Evolutionary conservation across 2,113 vertebrate species (phyloP).

Genomic region (Microcebus lehilahytsara): DNA sequence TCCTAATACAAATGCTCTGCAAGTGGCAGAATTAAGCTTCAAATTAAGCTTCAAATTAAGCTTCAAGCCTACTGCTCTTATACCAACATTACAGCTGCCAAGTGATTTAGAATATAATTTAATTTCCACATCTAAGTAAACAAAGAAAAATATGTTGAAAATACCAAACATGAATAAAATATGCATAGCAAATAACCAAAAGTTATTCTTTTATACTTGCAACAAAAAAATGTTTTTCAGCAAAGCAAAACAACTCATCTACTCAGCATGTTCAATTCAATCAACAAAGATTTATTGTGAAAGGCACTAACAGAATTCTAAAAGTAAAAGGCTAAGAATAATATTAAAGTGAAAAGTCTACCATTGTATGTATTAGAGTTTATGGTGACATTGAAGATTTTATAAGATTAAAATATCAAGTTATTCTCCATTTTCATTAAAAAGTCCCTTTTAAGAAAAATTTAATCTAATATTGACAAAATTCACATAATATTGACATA

Average conservation of each 20-base stretch:
- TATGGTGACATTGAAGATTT: background rate
- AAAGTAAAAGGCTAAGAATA: background rate
- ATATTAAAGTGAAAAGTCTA: background rate
- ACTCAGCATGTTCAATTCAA: background rate
- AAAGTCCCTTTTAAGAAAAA: background rate
- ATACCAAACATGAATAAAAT: background rate
- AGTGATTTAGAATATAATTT: background rate
- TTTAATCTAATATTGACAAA: background rate
- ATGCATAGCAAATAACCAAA: background rate
- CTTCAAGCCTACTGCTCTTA: background rate
- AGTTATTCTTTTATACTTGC: background rate
- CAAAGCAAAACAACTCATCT: conserved; percentile 1
- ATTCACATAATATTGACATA: background rate
- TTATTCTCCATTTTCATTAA: background rate
- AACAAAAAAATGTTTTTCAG: background rate
- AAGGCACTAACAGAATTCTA: conserved; percentile 20
- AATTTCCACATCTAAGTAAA: background rate
- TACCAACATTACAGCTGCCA: background rate
- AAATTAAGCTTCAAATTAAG: background rate
- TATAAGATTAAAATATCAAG: background rate
- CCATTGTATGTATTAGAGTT: background rate
- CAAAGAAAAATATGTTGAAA: background rate
- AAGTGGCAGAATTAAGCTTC: background rate
- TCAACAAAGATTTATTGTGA: background rate
- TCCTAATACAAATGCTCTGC: background rate